Evolutionary conservation across 2,888 invertebrate species (phyloP), one percentile per base, ranked within the genome.

Genomic region (Agrotis segetum): DNA sequence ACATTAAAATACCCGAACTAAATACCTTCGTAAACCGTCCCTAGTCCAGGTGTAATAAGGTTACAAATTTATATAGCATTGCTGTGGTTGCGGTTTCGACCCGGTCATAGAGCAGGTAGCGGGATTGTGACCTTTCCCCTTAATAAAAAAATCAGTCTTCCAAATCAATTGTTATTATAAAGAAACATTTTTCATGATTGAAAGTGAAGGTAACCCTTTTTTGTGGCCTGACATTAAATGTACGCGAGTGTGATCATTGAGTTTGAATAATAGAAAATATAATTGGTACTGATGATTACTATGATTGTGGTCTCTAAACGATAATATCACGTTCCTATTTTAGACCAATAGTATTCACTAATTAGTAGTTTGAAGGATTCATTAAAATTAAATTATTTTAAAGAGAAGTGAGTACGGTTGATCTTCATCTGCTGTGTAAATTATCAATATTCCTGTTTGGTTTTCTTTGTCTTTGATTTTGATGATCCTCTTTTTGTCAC

Each of bases 61-160:
- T 79, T 53, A 68, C 77, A 79, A 84, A 82, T 86, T 85, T 79
- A 79, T 76, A 75, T 60, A 73, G 70, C 86, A 86, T 85, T 74
- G 68, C 78, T 85, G 85, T 81, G 85, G 85, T 84, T 77, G 82
- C 74, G 75, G 77, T 73, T 65, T 47, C 64, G 77, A 75, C 80
- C 86, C 85, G 67, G 70, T 70, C 64, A 67, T 66, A 61, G 77
- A 53, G 58, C 74, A 74, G 81, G 86, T 81, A 81, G 66, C 64
- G 56, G 59, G 50, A 67, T 71, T 64, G 50, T 64, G 61, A 73
- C 72, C 73, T 73, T 74, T 73, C 61, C 75, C 67, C 62, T 64
- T 56, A 58, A 72, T 74, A 62, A 71, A 68, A 67, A 83, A 80
- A 79, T 49, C 59, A 68, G 68, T 72, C 46, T 60, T 63, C 50